Evolutionary conservation across 2,113 vertebrate genomes (phyloP), one percentile per base, ranked within the genome.

Genomic region (Oenanthe oenanthe): DNA sequence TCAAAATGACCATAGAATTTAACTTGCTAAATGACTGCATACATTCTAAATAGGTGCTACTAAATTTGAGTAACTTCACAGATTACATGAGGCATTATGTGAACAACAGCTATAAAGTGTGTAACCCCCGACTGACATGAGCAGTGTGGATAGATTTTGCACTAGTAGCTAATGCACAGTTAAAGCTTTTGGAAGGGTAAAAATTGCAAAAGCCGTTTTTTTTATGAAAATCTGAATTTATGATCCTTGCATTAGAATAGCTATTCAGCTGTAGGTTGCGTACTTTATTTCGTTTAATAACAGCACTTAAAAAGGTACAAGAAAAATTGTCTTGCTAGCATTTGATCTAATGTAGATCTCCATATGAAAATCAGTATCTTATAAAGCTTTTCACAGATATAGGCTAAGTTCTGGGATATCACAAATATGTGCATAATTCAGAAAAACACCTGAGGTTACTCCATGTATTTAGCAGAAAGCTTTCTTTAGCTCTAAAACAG

Each of bases 291-390:
- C 16, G 88, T 50, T 83, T 54, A 74, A 42, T 78, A 82, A 25
- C 78, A 74, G 53, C 66, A 92, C 71, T 93, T 95, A 65, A 17
- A 95, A 93, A 91, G 76, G 62, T 91, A 96, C 56, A 91, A 93
- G 88, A 60, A 88, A 74, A 76, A 93, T 26, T 38, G 24, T 92
- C 87, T 73, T 95, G 63, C 88, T 97, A 94, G 50, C 71, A 73
- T 68, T 81, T 98, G 96, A 97, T 97, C 96, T 98, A 98, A 97
- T 95, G 94, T 96, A 98, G 96, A 98, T 96, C 94, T 97, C 93
- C 89, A 66, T 76, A 89, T 31, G 31, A 95, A 92, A 95, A 96
- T 73, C 90, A 72, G 50, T 94, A 54, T 84, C 16, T 91, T 81
- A 85, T 90, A 96, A 95, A 98, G 86, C 67, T 97, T 97, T 98